Percentiles rank a stretch among this genome's conserved stretches.
These are phyloP conservation scores for Tapirus terrestris DNA, from an alignment of 2,113 vertebrate species.

Conservation along the genomic window DNA sequence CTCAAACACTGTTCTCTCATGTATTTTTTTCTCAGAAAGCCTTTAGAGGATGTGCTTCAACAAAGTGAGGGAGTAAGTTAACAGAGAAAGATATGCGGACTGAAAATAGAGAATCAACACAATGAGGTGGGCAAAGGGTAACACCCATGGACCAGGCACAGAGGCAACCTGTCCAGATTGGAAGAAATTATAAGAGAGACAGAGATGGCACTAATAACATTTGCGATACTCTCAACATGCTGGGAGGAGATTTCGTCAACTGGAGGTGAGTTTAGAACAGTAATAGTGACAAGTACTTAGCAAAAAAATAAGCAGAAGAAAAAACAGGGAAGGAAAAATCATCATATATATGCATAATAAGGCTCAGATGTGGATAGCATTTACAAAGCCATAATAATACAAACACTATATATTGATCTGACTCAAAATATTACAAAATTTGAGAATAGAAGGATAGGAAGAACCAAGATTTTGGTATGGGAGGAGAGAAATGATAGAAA, in stretches of 20 bases:
- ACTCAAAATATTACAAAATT: background rate
- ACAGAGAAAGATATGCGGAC: background rate
- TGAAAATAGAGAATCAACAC: background rate
- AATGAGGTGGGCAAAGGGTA: background rate
- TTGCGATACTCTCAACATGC: background rate
- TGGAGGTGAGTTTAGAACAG: background rate
- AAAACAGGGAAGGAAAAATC: background rate
- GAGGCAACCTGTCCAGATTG: background rate
- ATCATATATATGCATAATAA: background rate
- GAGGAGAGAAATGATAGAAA: background rate
- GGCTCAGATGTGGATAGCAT: background rate
- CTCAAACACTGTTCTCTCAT: background rate
- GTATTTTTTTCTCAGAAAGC: background rate
- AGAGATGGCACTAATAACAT: background rate
- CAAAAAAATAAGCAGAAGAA: background rate
- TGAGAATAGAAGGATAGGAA: background rate
- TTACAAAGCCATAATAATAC: background rate
- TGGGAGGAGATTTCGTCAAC: background rate
- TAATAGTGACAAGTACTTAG: background rate
- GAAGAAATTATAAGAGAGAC: background rate
- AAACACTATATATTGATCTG: background rate
- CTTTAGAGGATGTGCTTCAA: background rate
- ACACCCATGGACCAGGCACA: background rate
- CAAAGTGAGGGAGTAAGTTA: background rate
- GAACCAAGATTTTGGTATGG: background rate